Conservation (phyloP, 2,113 vertebrate species). For the Siniperca knerii region DNA sequence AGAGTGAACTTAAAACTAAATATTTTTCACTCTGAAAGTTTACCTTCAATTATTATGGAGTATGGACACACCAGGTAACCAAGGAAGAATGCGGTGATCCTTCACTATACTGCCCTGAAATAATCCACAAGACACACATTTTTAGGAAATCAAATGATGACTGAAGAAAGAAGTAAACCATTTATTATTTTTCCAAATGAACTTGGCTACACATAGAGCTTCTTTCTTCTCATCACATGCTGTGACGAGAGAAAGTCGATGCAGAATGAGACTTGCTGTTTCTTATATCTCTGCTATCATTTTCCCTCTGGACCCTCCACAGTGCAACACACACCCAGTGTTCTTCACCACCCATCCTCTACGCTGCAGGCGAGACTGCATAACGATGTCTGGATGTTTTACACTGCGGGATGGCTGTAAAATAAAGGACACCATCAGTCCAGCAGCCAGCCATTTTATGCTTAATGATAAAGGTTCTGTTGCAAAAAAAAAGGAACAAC, state of each 20-base stretch:
- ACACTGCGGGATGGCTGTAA: not conserved
- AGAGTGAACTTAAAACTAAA: not conserved
- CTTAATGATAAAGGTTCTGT: not conserved
- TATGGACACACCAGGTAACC: not conserved
- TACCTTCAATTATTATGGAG: too few species aligned
- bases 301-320: slow-evolving; percentile 42
- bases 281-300: slow-evolving; percentile 23
- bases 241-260: slow-evolving; percentile 33
- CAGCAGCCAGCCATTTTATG: slow-evolving; percentile 18
- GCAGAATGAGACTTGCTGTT: slow-evolving; percentile 17
- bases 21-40: not conserved
- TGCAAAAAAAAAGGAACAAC: not conserved
- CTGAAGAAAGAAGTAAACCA: not conserved
- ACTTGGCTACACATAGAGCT: not conserved
- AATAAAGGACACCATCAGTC: slow-evolving; percentile 10
- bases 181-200: slow-evolving; percentile 13
- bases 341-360: slow-evolving; percentile 17
- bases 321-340: not conserved
- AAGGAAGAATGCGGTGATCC: not conserved
- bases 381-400: slow-evolving; percentile 36
- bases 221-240: slow-evolving; percentile 11
- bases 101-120: not conserved
- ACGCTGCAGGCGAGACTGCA: slow-evolving; percentile 19
- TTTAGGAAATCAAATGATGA: not conserved
- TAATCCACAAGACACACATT: not conserved